Conservation (phyloP, 2,113 vertebrate species). For the Meles meles region DNA sequence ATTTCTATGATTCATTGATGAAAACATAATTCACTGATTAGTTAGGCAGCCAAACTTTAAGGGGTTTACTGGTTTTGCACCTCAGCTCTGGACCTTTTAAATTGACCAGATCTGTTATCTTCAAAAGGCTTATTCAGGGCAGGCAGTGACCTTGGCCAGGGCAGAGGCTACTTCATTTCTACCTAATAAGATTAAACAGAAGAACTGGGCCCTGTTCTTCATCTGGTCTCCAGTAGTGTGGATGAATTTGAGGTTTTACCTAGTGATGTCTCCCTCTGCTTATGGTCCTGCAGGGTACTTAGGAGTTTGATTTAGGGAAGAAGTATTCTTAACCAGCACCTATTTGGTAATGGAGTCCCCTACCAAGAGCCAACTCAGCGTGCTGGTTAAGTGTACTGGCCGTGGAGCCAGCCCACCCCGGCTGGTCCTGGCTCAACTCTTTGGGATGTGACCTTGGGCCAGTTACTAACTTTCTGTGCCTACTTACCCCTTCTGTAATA, state of each 20-base stretch:
- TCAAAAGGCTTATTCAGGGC: slow-evolving; percentile 64
- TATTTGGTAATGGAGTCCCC: not conserved
- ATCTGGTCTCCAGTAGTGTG: not conserved
- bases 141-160: slow-evolving; percentile 47
- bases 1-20: slow-evolving; percentile 83
- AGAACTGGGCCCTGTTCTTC: not conserved
- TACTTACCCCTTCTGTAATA: not conserved
- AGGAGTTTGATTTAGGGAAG: not conserved
- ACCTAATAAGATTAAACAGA: slow-evolving; percentile 44
- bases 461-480: not conserved
- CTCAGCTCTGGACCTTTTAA: slow-evolving; percentile 86
- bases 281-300: not conserved
- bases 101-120: slow-evolving; percentile 80
- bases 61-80: slow-evolving; percentile 82
- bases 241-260: not conserved
- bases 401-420: not conserved
- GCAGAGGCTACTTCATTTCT: slow-evolving; percentile 39
- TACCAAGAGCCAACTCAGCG: not conserved
- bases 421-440: not conserved
- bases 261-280: not conserved
- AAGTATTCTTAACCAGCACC: not conserved
- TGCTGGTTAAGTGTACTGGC: not conserved
- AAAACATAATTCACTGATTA: slow-evolving; percentile 86
- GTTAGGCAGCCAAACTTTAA: slow-evolving; percentile 83
- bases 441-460: not conserved